These are phyloP conservation scores for Popillia japonica DNA, from an alignment of 1,140 invertebrate species.

Conservation along the genomic window DNA sequence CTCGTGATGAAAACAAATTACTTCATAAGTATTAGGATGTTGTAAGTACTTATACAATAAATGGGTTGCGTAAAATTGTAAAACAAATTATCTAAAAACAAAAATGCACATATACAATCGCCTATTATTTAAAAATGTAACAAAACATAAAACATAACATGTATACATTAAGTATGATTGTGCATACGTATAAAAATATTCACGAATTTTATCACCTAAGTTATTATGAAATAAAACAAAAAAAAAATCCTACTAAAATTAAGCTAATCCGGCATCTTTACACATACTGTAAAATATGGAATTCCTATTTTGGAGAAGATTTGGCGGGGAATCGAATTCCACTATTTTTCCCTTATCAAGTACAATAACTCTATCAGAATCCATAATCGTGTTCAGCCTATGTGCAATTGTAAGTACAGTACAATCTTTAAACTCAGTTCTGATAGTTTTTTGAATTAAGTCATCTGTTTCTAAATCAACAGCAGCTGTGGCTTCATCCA, in stretches of 20 bases:
- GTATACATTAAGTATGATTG: background rate
- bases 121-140: slow-evolving; percentile 27
- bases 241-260: slow-evolving; percentile 41
- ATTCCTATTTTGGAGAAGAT: slow-evolving; percentile 77
- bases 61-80: background rate
- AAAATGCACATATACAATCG: background rate
- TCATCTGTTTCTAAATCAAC: slow-evolving; percentile 94
- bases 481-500: slow-evolving; percentile 94
- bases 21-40: background rate
- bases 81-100: slow-evolving; percentile 10
- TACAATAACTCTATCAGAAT: slow-evolving; percentile 91
- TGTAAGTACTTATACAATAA: slow-evolving; percentile 21
- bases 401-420: slow-evolving; percentile 96
- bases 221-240: slow-evolving; percentile 41
- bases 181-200: slow-evolving; percentile 36
- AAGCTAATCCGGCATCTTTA: slow-evolving; percentile 84
- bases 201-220: slow-evolving; percentile 19
- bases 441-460: slow-evolving; percentile 90
- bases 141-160: slow-evolving; percentile 28
- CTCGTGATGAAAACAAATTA: background rate
- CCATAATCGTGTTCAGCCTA: slow-evolving; percentile 93
- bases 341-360: slow-evolving; percentile 84
- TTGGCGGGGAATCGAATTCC: slow-evolving; percentile 82
- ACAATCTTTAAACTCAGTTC: slow-evolving; percentile 85
- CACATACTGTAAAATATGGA: slow-evolving; percentile 93